Percentiles rank a stretch among this genome's conserved stretches.
Evolutionary conservation across 2,113 vertebrate species (phyloP).

Genomic region (Anhinga rufa): DNA sequence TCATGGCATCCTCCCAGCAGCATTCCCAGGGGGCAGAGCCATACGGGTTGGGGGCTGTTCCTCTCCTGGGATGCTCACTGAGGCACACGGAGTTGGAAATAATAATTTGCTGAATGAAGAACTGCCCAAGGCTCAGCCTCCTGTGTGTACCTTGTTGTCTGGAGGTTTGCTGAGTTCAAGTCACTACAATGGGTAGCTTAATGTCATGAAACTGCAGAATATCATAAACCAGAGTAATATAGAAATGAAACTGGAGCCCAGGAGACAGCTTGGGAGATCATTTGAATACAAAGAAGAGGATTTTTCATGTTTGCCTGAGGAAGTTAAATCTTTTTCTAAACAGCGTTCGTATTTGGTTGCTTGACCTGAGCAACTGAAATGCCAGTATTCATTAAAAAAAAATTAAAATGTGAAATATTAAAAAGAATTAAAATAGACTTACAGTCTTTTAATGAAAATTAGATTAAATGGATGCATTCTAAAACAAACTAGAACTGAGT

Average conservation of each 20-base stretch:
- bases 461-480: not conserved
- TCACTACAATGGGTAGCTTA: not conserved
- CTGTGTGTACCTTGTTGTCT: accelerated
- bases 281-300: not conserved
- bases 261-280: not conserved
- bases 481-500: not conserved
- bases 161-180: not conserved
- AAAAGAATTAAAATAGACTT: conserved; percentile 21
- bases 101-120: not conserved
- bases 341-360: not conserved
- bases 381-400: not conserved
- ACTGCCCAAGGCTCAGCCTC: not conserved
- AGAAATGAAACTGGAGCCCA: not conserved
- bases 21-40: not conserved
- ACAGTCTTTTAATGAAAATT: conserved; percentile 13
- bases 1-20: accelerated
- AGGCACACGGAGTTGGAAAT: not conserved
- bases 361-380: not conserved
- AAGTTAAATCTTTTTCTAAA: not conserved
- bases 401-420: not conserved
- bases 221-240: not conserved
- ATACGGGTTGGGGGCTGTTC: not conserved
- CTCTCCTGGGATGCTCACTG: not conserved
- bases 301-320: not conserved
- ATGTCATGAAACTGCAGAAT: accelerated